Conservation (phyloP, 30 jellyfish, hydroid and myxozoan species). For the Aurelia aurita region DNA sequence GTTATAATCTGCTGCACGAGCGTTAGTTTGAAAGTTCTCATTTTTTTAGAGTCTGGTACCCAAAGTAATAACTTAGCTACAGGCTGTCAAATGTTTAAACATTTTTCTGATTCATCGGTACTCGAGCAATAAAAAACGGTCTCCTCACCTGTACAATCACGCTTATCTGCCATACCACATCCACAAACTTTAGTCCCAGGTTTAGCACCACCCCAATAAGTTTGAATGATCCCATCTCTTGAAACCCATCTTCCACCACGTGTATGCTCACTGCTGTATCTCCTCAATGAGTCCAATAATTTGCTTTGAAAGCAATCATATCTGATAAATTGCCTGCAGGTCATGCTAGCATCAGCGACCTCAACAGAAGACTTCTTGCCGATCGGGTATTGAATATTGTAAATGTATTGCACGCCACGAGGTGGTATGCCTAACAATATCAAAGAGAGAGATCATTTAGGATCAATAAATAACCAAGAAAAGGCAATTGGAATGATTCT, state of each 20-base stretch:
- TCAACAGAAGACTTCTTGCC: constrained; percentile 62
- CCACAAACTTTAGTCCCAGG: constrained; percentile 88
- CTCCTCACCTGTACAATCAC: constrained; percentile 85
- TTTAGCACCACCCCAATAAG: constrained; percentile 98
- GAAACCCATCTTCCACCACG: constrained; percentile 97
- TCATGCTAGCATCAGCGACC: constrained; percentile 71
- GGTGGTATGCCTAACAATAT: constrained; percentile 20
- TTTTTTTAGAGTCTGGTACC: no score
- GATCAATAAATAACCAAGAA: no score
- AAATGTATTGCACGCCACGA: constrained; percentile 56
- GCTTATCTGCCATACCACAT: constrained; percentile 88
- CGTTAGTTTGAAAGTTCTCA: no score
- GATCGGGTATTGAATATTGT: constrained; percentile 46
- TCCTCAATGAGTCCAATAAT: constrained; percentile 80
- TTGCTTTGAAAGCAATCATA: constrained; percentile 89
- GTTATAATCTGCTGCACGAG: no score
- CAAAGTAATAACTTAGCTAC: no score
- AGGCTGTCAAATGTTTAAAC: no score
- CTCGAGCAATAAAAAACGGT: no score
- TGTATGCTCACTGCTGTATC: constrained; percentile 66
- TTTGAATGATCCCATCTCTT: constrained; percentile 72
- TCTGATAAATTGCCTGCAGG: constrained; percentile 88
- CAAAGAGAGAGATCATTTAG: no score
- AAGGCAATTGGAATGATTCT: no score
- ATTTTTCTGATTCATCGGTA: no score